Conservation (phyloP, 2,797 vertebrate species). For the Poeciliopsis gracilis region DNA sequence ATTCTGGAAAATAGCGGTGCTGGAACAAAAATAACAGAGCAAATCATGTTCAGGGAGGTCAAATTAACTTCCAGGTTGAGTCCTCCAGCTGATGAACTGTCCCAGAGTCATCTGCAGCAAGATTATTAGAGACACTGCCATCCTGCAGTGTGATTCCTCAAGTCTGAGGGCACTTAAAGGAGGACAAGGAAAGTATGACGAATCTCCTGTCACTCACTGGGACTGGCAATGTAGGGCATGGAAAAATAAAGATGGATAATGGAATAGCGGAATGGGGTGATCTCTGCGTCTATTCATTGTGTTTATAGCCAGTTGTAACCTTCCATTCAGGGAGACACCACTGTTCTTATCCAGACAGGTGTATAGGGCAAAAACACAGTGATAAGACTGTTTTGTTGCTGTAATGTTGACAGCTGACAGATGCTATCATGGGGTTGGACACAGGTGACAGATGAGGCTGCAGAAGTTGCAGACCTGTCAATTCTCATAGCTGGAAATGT, state of each 20-base stretch:
- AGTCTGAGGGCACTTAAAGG: conserved; percentile 56
- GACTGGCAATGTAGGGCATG: conserved; percentile 56
- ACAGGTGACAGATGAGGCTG: conserved; percentile 44
- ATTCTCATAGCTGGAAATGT: conserved; percentile 24
- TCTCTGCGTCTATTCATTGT: conserved; percentile 31
- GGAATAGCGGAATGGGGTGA: background rate
- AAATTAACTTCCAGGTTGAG: conserved; percentile 37
- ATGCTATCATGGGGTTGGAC: conserved; percentile 36
- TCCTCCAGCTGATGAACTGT: conserved; percentile 39
- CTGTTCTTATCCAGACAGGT: conserved; percentile 30
- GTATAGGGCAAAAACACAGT: conserved; percentile 9
- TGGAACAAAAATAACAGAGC: conserved; percentile 16
- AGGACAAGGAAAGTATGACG: conserved; percentile 61
- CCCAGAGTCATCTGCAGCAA: conserved; percentile 44
- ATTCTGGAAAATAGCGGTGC: conserved; percentile 10
- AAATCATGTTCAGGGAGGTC: conserved; percentile 31
- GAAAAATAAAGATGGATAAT: conserved; percentile 36
- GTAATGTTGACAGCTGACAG: conserved; percentile 45
- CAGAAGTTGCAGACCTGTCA: conserved; percentile 36
- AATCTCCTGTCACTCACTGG: conserved; percentile 65
- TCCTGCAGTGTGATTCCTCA: conserved; percentile 45
- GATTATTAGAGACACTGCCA: conserved; percentile 57
- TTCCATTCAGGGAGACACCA: conserved; percentile 24
- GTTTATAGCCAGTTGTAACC: conserved; percentile 35
- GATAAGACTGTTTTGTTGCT: conserved; percentile 48